phyloP scores from a whole-genome alignment of 2,113 vertebrate species.

The Hydropotes inermis region DNA sequence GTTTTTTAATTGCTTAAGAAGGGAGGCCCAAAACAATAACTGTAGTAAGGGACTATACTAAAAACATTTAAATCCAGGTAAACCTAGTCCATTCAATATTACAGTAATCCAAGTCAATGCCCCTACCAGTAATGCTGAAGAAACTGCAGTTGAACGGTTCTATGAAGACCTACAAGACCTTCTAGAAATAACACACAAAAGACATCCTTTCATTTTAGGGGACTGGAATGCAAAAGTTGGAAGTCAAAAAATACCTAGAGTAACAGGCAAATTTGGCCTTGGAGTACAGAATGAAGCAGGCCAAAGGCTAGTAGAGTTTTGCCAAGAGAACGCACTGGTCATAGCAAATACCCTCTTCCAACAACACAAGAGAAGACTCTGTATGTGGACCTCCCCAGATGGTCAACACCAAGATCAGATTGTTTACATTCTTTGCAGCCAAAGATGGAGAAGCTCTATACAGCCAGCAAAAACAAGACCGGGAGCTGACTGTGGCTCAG shows the following conservation, averaged over 20 bases:
- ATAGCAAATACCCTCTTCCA: background rate
- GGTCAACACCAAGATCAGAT: background rate
- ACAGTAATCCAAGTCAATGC: background rate
- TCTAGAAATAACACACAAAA: background rate
- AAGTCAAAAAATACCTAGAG: background rate
- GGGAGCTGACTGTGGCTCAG: background rate
- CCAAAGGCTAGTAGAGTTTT: background rate
- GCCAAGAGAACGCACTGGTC: background rate
- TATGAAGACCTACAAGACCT: background rate
- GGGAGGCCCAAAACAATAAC: background rate
- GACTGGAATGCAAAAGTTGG: background rate
- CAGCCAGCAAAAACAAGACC: background rate
- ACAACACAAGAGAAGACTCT: background rate
- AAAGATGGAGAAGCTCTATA: background rate
- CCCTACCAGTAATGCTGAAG: background rate
- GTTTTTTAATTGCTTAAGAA: background rate
- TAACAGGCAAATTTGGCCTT: background rate
- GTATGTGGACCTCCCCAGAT: background rate
- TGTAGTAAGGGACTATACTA: background rate
- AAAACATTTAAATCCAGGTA: background rate
- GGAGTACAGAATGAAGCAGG: background rate
- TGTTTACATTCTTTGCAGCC: background rate
- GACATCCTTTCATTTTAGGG: background rate
- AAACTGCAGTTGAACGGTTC: background rate
- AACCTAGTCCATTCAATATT: background rate